Conservation (phyloP, 1,140 invertebrate species). For the Phocides pigmalion region DNA sequence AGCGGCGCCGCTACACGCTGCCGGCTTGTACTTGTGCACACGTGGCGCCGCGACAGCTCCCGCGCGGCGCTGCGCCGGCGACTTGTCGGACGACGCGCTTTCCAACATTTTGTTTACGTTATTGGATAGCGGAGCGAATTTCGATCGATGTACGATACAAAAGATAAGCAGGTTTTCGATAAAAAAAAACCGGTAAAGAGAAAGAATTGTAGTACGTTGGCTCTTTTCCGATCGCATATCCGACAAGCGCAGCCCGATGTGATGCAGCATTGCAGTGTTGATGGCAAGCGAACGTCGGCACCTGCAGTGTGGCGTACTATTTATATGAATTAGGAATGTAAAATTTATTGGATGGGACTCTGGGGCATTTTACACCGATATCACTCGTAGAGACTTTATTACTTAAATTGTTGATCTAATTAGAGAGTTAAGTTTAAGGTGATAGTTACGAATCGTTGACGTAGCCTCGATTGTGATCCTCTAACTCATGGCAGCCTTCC, state of each 20-base stretch:
- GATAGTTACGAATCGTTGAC: slow-evolving; percentile 23
- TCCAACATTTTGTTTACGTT: no score
- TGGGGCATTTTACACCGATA: slow-evolving; percentile 40
- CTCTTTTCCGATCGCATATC: no score
- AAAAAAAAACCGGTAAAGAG: no score
- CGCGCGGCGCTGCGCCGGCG: slow-evolving; percentile 1
- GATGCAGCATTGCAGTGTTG: background rate
- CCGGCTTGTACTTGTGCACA: slow-evolving; percentile 64
- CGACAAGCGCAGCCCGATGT: slow-evolving; percentile 1
- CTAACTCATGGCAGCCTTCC: slow-evolving; percentile 35
- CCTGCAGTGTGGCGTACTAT: slow-evolving; percentile 46
- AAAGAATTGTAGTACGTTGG: no score
- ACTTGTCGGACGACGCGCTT: slow-evolving; percentile 16
- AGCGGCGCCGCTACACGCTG: slow-evolving; percentile 3
- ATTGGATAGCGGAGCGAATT: no score
- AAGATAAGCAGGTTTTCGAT: no score
- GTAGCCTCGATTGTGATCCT: slow-evolving; percentile 2
- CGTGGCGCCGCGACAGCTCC: no score
- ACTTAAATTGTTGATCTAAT: slow-evolving; percentile 12
- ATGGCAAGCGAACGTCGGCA: slow-evolving; percentile 10
- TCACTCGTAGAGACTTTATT: slow-evolving; percentile 1
- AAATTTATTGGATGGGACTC: slow-evolving; percentile 35
- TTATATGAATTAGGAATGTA: slow-evolving; percentile 45
- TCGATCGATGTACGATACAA: no score
- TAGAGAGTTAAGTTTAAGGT: slow-evolving; percentile 16